Percentiles rank a stretch among this genome's conserved stretches.
Evolutionary conservation across 2,888 invertebrate genomes (phyloP).

Genomic region (Glaucopsyche alexis): DNA sequence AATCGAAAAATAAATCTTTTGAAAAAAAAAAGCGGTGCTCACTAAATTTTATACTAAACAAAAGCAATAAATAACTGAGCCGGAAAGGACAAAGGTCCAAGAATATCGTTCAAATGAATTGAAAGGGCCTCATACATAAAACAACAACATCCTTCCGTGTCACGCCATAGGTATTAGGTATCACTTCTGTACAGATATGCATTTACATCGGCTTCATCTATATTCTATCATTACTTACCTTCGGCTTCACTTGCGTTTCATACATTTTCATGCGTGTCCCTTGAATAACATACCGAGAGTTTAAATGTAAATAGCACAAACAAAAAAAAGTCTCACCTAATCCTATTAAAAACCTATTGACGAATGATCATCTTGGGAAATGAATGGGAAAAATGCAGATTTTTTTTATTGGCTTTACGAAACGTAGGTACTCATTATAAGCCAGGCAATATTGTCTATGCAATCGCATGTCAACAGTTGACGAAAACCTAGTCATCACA

Average conservation of each 20-base stretch:
- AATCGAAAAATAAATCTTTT: constrained; percentile 33
- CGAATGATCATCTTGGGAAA: no score
- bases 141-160: constrained; percentile 56
- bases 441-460: no score
- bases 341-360: no score
- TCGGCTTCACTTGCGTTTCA: not conserved
- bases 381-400: no score
- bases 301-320: not conserved
- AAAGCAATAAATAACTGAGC: constrained; percentile 75
- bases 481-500: no score
- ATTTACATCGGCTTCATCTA: constrained; percentile 45
- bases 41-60: constrained; percentile 67
- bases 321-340: no score
- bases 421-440: no score
- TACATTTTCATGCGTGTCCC: not conserved
- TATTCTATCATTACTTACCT: constrained; percentile 25
- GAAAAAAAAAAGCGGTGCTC: constrained; percentile 56
- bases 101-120: constrained; percentile 74
- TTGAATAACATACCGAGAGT: not conserved
- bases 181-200: constrained; percentile 53
- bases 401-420: no score
- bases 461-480: no score
- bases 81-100: constrained; percentile 75
- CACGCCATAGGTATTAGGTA: constrained; percentile 58
- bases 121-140: constrained; percentile 77